Evolutionary conservation across 2,113 vertebrate species (phyloP), one percentile per base, ranked within the genome.

Genomic region (Marcusenius ussheri): DNA sequence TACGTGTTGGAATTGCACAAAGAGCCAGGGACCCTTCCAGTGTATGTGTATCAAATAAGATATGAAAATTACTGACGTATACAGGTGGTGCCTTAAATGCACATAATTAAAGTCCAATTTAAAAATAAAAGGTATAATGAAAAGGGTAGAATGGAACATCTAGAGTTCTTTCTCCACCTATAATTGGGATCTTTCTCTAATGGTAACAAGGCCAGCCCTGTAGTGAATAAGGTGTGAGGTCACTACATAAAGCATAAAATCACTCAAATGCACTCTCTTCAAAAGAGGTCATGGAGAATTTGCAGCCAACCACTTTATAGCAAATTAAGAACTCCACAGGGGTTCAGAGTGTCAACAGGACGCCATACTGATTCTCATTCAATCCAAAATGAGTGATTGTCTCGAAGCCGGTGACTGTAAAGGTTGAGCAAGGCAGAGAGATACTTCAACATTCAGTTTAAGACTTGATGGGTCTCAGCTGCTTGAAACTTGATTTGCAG

Each of bases 51-150:
- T 39, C 83, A 74, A 45, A 13, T 39, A 88, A 24, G 50, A n/a
- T 49, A 90, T 58, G 88, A 89, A 85, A 90, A 89, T 85, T 77
- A 92, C 39, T 91, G 92, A 94, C 92, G 84, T 91, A 90, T 89
- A 13, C 27, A 35, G 24, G 7, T 90, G 47, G 88, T 88, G 47
- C 88, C 90, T 90, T 90, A 90, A 91, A 92, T 90, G 47, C 46
- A 88, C 92, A 83, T 93, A 93, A 95, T 94, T 94, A 95, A 89
- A 35, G 83, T 87, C 90, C 88, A 91, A 90, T 93, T 94, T 92
- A 91, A 83, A 92, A 90, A 93, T 92, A 84, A 84, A 84, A 84
- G 45, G 27, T 39, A 35, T 39, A 46, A 83, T 83, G 91, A 93
- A 90, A 93, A 90, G 91, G 88, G 91, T 94, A 92, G 50, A 87